Evolutionary conservation across 2,888 invertebrate genomes (phyloP).

Genomic region (Morpho deidamia): DNA sequence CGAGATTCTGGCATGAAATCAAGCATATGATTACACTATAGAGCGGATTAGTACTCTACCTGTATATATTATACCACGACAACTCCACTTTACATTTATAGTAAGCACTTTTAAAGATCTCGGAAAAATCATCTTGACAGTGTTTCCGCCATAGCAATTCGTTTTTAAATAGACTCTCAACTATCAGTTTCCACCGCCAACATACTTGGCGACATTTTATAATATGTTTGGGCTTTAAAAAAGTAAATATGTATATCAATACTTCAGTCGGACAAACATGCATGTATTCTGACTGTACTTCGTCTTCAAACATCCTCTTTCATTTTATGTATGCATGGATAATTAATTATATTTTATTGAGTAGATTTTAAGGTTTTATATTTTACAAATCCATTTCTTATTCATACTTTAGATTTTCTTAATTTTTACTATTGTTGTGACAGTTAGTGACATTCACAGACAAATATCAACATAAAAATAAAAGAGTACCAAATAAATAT

Average conservation of each 20-base stretch:
- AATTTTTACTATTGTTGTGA: too few relatives aligned
- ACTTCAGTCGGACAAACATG: constrained; percentile 47
- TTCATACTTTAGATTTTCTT: too few relatives aligned
- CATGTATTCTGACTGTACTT: constrained; percentile 10
- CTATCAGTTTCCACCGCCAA: constrained; percentile 44
- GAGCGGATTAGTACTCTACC: background rate
- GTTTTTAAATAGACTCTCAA: constrained; percentile 39
- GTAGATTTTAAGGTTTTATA: too few relatives aligned
- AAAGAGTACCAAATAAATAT: too few relatives aligned
- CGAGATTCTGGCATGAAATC: background rate
- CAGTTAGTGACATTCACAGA: too few relatives aligned
- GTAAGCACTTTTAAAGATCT: constrained; percentile 34
- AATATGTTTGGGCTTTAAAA: constrained; percentile 40
- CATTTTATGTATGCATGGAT: too few relatives aligned
- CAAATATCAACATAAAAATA: too few relatives aligned
- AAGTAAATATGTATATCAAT: constrained; percentile 42
- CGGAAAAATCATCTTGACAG: constrained; percentile 41
- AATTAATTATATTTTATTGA: too few relatives aligned
- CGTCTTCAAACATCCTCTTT: background rate
- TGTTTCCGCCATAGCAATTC: constrained; percentile 43
- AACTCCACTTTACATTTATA: constrained; percentile 35
- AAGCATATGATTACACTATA: background rate
- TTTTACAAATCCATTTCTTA: too few relatives aligned
- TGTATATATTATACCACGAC: constrained; percentile 48
- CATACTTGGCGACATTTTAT: constrained; percentile 49